phyloP scores from a whole-genome alignment of 30 jellyfish, hydroid and myxozoan species.

The Clytia hemisphaerica region DNA sequence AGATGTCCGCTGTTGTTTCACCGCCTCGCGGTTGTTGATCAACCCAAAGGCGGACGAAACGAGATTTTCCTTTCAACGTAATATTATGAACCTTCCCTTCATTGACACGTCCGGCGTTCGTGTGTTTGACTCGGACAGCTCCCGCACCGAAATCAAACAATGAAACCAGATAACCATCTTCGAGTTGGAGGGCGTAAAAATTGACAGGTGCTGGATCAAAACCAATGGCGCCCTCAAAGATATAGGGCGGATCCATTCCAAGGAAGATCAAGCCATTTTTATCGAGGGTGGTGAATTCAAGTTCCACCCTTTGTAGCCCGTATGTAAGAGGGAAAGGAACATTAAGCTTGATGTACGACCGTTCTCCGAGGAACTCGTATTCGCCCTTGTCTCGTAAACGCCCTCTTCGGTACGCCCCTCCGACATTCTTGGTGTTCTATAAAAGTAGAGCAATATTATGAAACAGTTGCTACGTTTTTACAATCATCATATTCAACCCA shows the following conservation, averaged over 20 bases:
- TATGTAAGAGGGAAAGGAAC: background rate
- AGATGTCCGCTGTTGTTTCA: no score
- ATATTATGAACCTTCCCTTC: slow-evolving; percentile 61
- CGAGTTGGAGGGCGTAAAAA: slow-evolving; percentile 64
- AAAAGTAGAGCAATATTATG: no score
- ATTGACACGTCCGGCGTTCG: slow-evolving; percentile 29
- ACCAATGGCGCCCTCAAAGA: slow-evolving; percentile 22
- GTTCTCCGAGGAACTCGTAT: slow-evolving; percentile 65
- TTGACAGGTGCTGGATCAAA: background rate
- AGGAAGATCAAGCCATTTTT: slow-evolving; percentile 31
- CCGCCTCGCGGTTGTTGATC: slow-evolving; percentile 20
- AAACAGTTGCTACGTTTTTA: no score
- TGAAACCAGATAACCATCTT: slow-evolving; percentile 50
- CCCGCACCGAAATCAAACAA: slow-evolving; percentile 40
- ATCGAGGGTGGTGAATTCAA: slow-evolving; percentile 57
- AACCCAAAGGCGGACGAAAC: background rate
- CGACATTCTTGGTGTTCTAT: slow-evolving; percentile 31
- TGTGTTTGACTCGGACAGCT: background rate
- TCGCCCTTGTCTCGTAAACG: slow-evolving; percentile 3
- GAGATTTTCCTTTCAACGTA: slow-evolving; percentile 11
- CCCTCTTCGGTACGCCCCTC: slow-evolving; percentile 27
- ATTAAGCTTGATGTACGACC: slow-evolving; percentile 28
- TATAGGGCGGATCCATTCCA: slow-evolving; percentile 23
- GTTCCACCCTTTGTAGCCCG: slow-evolving; percentile 34
- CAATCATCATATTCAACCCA: no score